These are phyloP conservation scores for Nymphalis urticae DNA, from an alignment of 2,888 invertebrate genomes.

Conservation along the genomic window DNA sequence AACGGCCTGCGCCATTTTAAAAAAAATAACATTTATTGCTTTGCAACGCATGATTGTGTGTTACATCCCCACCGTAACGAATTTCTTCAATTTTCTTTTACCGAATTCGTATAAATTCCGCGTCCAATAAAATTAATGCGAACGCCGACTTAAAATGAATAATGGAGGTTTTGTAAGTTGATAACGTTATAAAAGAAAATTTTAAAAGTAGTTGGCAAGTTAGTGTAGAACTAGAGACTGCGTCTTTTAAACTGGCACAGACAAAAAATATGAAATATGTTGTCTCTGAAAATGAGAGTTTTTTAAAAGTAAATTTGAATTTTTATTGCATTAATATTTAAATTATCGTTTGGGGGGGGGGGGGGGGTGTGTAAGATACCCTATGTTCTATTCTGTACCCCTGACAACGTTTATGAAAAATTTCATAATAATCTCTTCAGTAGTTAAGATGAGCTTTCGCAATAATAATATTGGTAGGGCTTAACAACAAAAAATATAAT, in stretches of 20 bases:
- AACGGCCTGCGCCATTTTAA: constrained; percentile 59
- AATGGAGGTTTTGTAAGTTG: constrained; percentile 12
- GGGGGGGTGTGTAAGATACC: too few relatives aligned
- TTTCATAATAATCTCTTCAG: too few relatives aligned
- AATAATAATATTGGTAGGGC: too few relatives aligned
- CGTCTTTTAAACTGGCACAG: constrained; percentile 8
- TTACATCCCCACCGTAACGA: constrained; percentile 52
- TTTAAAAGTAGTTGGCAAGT: constrained; percentile 5
- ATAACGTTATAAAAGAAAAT: constrained; percentile 5
- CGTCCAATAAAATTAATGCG: constrained; percentile 44
- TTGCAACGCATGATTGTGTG: constrained; percentile 9
- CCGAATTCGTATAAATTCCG: constrained; percentile 47
- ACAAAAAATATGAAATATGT: constrained; percentile 10
- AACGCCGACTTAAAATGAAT: constrained; percentile 13
- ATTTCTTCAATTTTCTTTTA: constrained; percentile 49
- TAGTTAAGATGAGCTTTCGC: too few relatives aligned
- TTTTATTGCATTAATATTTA: too few relatives aligned
- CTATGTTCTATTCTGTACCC: too few relatives aligned
- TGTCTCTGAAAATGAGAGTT: not conserved
- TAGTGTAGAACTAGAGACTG: not conserved
- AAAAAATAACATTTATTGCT: constrained; percentile 70
- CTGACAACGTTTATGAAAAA: too few relatives aligned
- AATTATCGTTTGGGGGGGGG: too few relatives aligned
- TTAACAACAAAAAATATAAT: too few relatives aligned
- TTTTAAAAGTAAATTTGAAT: not conserved